phyloP scores from a whole-genome alignment of 2,113 vertebrate species.

The Egretta garzetta region DNA sequence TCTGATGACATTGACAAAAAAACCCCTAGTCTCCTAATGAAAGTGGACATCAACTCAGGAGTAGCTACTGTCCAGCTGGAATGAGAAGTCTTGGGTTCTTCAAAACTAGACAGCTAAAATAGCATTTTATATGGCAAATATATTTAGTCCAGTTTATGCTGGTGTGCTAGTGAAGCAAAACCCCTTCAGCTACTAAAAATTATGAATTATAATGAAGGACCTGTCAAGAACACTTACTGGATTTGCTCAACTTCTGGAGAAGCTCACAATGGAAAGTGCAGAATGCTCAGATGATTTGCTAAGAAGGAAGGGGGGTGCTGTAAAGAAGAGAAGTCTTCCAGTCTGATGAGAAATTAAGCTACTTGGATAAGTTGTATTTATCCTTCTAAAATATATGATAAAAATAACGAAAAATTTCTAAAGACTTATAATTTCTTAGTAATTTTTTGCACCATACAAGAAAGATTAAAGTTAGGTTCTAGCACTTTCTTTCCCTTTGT shows the following conservation, averaged over 20 bases:
- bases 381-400: not conserved
- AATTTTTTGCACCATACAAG: not conserved
- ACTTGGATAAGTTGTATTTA: not conserved
- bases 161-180: not conserved
- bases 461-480: not conserved
- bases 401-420: not conserved
- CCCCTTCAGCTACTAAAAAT: not conserved
- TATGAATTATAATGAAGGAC: not conserved
- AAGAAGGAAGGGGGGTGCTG: not conserved
- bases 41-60: not conserved
- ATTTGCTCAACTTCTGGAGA: not conserved
- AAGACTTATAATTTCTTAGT: not conserved
- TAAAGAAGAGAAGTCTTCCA: not conserved
- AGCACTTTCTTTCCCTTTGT: not conserved
- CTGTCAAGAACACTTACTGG: not conserved
- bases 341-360: not conserved
- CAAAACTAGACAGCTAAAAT: not conserved
- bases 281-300: not conserved
- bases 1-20: not conserved
- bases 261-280: not conserved
- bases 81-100: not conserved
- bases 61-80: not conserved
- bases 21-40: not conserved
- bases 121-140: not conserved
- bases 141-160: not conserved